Conservation (phyloP, 1,140 invertebrate species). For the Macrocentrus cingulum region DNA sequence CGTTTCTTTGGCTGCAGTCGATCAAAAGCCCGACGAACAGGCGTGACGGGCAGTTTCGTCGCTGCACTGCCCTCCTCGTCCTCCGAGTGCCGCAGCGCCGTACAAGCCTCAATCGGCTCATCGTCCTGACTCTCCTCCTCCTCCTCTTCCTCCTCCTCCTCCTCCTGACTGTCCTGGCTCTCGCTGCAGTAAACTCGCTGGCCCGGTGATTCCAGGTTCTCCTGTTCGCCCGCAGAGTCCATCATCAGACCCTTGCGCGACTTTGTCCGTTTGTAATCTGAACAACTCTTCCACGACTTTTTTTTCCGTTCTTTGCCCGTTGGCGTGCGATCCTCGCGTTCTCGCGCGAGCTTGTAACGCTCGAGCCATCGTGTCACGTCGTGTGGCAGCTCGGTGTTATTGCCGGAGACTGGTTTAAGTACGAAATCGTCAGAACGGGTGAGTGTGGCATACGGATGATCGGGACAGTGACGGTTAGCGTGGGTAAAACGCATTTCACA, state of each 20-base stretch:
- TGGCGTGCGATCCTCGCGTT: constrained; percentile 58
- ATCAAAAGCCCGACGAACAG: constrained; percentile 47
- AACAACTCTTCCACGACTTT: constrained; percentile 49
- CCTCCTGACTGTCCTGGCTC: constrained; percentile 52
- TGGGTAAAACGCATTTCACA: constrained; percentile 77
- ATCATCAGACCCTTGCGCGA: constrained; percentile 55
- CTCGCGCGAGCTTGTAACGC: constrained; percentile 57
- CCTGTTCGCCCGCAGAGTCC: constrained; percentile 50
- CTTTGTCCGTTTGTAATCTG: constrained; percentile 46
- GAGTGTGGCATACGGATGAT: constrained; percentile 65
- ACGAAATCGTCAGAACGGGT: constrained; percentile 63
- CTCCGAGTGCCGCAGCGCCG: constrained; percentile 44
- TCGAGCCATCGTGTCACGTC: constrained; percentile 64
- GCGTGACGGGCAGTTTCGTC: constrained; percentile 42
- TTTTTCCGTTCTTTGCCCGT: constrained; percentile 54
- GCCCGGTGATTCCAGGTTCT: constrained; percentile 47
- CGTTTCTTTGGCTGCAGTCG: constrained; percentile 65
- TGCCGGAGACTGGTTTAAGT: constrained; percentile 57
- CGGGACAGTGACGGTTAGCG: constrained; percentile 75
- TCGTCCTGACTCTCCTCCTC: constrained; percentile 56
- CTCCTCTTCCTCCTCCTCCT: constrained; percentile 56
- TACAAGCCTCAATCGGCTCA: constrained; percentile 44
- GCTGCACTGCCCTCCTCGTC: constrained; percentile 42
- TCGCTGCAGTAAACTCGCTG: constrained; percentile 46
- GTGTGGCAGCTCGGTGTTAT: constrained; percentile 60